Conservation (phyloP, 2,888 invertebrate species). For the Physocephala rufipes region DNA sequence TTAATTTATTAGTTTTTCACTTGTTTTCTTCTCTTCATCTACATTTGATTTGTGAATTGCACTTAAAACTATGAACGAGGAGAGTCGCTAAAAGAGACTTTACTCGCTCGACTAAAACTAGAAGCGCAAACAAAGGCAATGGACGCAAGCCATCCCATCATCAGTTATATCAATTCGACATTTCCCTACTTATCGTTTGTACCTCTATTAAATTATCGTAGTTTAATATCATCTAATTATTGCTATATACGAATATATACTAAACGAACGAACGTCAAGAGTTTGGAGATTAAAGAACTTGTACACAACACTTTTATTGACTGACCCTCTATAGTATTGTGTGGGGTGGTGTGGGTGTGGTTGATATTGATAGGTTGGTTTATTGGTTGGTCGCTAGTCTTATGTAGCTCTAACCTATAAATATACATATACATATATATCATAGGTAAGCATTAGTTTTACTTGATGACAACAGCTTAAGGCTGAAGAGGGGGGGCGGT, state of each 20-base stretch:
- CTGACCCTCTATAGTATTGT: slow-evolving; percentile 50
- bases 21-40: no score
- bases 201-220: slow-evolving; percentile 5
- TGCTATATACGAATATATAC: slow-evolving; percentile 10
- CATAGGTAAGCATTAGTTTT: slow-evolving; percentile 29
- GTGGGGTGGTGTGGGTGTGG: slow-evolving; percentile 37
- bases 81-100: no score
- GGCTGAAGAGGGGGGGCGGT: background rate
- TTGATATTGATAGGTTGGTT: background rate
- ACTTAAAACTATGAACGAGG: slow-evolving; percentile 16
- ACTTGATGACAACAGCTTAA: slow-evolving; percentile 1
- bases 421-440: slow-evolving; percentile 49
- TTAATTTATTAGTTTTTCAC: no score
- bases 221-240: slow-evolving; percentile 27
- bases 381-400: slow-evolving; percentile 50
- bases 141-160: background rate
- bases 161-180: background rate
- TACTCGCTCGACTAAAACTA: slow-evolving; percentile 19
- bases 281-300: slow-evolving; percentile 40
- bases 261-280: slow-evolving; percentile 5
- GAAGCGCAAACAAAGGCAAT: slow-evolving; percentile 17
- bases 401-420: slow-evolving; percentile 58
- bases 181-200: background rate
- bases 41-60: background rate
- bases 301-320: slow-evolving; percentile 48